phyloP scores from a whole-genome alignment of 2,888 invertebrate species.

The Chesias legatella region DNA sequence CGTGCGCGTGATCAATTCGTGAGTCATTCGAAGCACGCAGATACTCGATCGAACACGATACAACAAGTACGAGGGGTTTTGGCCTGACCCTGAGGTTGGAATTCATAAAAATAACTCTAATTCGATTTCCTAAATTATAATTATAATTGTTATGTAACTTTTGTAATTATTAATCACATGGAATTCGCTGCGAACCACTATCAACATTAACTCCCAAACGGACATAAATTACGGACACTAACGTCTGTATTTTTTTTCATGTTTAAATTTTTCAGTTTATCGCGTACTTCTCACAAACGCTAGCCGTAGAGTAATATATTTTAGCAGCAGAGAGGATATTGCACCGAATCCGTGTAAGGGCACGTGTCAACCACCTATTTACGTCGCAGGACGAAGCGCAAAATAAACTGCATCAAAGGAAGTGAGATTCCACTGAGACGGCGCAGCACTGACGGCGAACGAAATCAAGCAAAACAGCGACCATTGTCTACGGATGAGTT shows the following conservation, averaged over 20 bases:
- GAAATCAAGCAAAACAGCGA: conserved; percentile 68
- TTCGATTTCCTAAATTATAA: no score
- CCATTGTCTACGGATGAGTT: conserved; percentile 77
- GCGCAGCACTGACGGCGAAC: conserved; percentile 35
- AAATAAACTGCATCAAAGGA: conserved; percentile 79
- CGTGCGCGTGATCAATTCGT: conserved; percentile 49
- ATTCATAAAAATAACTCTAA: no score
- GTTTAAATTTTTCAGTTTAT: no score
- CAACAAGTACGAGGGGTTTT: conserved; percentile 2
- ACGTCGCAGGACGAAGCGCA: conserved; percentile 76
- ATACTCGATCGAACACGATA: conserved; percentile 12
- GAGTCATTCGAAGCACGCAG: conserved; percentile 15
- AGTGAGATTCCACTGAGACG: conserved; percentile 63
- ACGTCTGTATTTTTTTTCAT: no score
- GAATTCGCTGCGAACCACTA: no score
- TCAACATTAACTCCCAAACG: no score
- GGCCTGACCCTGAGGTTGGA: neutral
- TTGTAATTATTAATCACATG: no score
- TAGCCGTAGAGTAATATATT: neutral
- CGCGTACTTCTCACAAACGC: neutral
- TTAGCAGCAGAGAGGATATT: conserved; percentile 13
- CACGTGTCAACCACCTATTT: conserved; percentile 78
- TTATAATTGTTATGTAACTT: no score
- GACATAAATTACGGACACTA: no score
- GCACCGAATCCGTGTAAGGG: conserved; percentile 25